Conservation (phyloP, 2,888 invertebrate genomes). For the Aphidoletes aphidimyza region DNA sequence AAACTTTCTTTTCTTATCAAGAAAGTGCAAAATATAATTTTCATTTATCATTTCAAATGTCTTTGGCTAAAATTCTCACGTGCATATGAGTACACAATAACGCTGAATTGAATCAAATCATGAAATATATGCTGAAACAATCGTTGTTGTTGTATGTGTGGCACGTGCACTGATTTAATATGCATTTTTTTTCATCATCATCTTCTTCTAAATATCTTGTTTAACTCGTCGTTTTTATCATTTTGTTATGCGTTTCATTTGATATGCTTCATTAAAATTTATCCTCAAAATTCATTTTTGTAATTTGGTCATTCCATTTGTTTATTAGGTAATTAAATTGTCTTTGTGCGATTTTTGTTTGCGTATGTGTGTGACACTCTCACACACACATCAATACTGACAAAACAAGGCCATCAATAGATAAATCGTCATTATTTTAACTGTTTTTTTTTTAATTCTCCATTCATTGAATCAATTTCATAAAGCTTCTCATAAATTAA, state of each 20-base stretch:
- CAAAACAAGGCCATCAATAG: neutral
- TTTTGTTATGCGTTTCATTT: slow-evolving; percentile 21
- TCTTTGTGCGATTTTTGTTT: slow-evolving; percentile 11
- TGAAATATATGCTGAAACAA: no score
- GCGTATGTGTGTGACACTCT: neutral
- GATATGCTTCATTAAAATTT: slow-evolving; percentile 40
- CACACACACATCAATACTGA: neutral
- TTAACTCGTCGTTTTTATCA: no score
- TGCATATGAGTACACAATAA: no score
- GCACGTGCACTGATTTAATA: neutral
- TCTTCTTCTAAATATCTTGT: neutral
- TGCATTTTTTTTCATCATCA: neutral
- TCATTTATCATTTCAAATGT: no score
- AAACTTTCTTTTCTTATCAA: neutral
- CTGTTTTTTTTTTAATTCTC: neutral
- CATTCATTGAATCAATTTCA: neutral
- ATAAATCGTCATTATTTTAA: neutral
- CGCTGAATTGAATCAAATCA: no score
- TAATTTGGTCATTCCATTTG: slow-evolving; percentile 40
- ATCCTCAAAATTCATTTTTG: slow-evolving; percentile 36
- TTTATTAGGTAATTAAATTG: slow-evolving; percentile 1
- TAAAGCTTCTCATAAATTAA: slow-evolving; percentile 26
- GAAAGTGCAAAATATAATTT: neutral
- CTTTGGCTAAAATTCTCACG: no score
- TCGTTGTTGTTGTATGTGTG: neutral